A percentile compares a stretch with the other conserved stretches of the same genome.
Conservation (phyloP, 2,797 vertebrate species). For the Poecilia picta region DNA sequence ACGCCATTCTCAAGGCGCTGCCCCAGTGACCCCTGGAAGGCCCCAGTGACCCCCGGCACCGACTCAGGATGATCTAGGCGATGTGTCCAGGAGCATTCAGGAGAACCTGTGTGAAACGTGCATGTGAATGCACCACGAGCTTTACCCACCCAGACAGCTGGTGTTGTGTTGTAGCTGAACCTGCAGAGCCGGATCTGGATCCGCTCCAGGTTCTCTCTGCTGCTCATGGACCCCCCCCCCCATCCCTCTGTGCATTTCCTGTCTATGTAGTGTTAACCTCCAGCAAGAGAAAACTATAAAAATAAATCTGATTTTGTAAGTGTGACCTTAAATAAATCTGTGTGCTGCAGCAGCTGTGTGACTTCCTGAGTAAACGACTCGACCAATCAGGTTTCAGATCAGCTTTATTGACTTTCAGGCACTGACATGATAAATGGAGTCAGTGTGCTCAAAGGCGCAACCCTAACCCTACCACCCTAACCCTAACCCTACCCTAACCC, state of each 20-base stretch:
- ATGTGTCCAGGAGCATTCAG: background rate
- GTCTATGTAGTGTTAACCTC: constrained; percentile 71
- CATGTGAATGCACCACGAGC: constrained; percentile 16
- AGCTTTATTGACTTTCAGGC: background rate
- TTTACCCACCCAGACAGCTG: constrained; percentile 1
- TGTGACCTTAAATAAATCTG: constrained; percentile 78
- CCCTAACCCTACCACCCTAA: too few species aligned
- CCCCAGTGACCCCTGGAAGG: constrained; percentile 84
- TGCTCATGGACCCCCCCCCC: background rate
- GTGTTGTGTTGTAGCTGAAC: background rate
- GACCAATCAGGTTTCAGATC: background rate
- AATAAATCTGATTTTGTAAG: constrained; percentile 77
- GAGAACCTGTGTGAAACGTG: background rate
- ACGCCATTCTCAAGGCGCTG: constrained; percentile 95
- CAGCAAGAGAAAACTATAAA: constrained; percentile 72
- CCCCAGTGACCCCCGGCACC: constrained; percentile 22
- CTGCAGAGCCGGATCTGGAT: background rate
- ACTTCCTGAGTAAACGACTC: constrained; percentile 25
- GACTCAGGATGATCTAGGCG: constrained; percentile 8
- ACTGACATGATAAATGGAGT: background rate
- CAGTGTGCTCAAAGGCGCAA: too few species aligned
- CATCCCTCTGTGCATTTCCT: constrained; percentile 52
- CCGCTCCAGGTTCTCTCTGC: constrained; percentile 2
- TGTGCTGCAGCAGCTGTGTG: constrained; percentile 53
- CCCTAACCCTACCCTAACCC: too few species aligned